Percentiles rank a stretch among this genome's conserved stretches.
phyloP scores from a whole-genome alignment of 2,797 vertebrate genomes.

The Perodicticus potto region DNA sequence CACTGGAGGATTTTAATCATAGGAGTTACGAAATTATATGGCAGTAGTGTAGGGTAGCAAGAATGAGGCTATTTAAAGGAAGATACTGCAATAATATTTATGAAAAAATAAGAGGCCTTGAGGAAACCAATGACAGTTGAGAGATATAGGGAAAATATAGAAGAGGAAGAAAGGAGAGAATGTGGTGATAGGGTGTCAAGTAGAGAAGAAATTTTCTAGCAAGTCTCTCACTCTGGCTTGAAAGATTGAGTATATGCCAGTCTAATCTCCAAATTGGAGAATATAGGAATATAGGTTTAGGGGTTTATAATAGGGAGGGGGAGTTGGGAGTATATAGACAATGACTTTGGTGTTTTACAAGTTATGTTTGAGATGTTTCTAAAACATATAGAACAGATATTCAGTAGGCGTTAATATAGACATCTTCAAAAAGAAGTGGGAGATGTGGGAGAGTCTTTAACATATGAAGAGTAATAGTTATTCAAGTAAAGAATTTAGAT shows the following conservation, averaged over 20 bases:
- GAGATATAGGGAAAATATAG: background rate
- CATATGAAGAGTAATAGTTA: background rate
- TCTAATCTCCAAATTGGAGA: background rate
- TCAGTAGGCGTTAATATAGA: background rate
- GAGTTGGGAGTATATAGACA: background rate
- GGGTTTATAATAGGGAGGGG: background rate
- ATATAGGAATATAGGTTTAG: background rate
- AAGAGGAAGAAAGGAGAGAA: background rate
- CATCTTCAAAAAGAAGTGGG: constrained; percentile 23
- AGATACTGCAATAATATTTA: background rate
- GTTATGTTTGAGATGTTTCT: background rate
- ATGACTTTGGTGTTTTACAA: background rate
- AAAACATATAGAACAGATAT: background rate
- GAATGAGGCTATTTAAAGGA: background rate
- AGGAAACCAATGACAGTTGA: background rate
- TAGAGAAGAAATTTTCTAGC: background rate
- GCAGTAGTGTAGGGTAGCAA: background rate
- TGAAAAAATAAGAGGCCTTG: background rate
- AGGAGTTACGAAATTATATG: background rate
- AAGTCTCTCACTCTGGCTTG: background rate
- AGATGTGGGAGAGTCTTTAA: background rate
- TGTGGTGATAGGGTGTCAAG: background rate
- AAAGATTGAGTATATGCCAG: background rate
- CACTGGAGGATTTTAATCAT: background rate
- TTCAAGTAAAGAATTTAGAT: background rate